Base-by-base conservation (phyloP, 1,140 invertebrate species). In the Drosophila sp. region DNA sequence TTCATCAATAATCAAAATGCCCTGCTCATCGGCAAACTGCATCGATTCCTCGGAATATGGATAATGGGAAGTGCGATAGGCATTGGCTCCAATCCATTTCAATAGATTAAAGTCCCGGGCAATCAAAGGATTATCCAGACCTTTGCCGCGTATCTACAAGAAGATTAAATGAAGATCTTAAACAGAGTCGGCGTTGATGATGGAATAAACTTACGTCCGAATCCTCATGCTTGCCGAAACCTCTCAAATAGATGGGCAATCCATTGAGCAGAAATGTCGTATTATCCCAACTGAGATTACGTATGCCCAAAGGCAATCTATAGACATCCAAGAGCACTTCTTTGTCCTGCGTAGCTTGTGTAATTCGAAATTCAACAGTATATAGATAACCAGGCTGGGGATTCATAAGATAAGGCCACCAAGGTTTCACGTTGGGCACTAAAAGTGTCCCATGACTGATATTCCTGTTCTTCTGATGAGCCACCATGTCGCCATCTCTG, bases 11-110 rank as follows among this genome's bases (percentile, higher is more conserved):
- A 99, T 96, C 92, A 98, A 97, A 75, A 99, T 98, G 23, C 98
- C 98, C 66, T 96, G 94, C 84, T 96, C 94, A 92, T 99, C 98
- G 25, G 98, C 98, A 87, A 97, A 93, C 89, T 99, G 97, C 94
- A 99, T 97, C 30, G 98, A 96, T 93, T 99, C 98, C 90, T 99
- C 98, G 1, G 98, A 97, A 92, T 99, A 99, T 2, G 99, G 99
- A 93, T 99, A 99, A 92, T 99, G 98, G 0, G 98, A 99, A 0
- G 99, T 99, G 29, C 99, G 94, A 92, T 98, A 99, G 32, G 96
- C 95, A 93, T 99, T 99, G 1, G 97, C 98, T 1, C 98, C 98
- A 8, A 98, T 93, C 98, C 98, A 99, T 92, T 96, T 96, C 1
- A 99, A 94, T 54, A 99, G 93, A 89, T 98, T 98, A 86, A 98